phyloP scores from a whole-genome alignment of 2,113 vertebrate species.

The Smithornis capensis region DNA sequence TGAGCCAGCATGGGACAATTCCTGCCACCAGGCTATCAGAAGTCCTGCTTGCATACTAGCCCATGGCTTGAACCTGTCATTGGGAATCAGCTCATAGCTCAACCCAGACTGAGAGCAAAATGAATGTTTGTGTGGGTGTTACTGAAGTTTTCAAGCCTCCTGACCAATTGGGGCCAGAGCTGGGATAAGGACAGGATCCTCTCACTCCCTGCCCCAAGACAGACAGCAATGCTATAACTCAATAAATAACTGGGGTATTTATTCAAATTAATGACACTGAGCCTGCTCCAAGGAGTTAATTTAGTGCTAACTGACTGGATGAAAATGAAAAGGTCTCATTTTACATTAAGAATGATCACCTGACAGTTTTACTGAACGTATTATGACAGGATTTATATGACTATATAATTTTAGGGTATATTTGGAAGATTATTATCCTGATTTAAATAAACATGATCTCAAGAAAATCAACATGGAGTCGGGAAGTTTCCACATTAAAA shows the following conservation, averaged over 20 bases:
- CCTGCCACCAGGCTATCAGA: background rate
- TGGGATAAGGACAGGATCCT: background rate
- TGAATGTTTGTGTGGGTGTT: background rate
- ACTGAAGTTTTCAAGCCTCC: background rate
- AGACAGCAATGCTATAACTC: constrained; percentile 10
- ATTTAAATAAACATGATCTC: constrained; percentile 60
- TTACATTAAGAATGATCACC: constrained; percentile 66
- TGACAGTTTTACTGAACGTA: constrained; percentile 65
- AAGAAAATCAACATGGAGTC: constrained; percentile 32
- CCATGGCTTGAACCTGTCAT: background rate
- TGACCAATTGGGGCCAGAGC: background rate
- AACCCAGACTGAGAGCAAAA: background rate
- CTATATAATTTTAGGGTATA: constrained; percentile 64
- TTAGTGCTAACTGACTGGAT: constrained; percentile 62
- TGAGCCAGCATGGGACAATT: background rate
- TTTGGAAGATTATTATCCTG: constrained; percentile 62
- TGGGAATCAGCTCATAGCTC: background rate
- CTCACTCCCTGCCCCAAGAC: accelerated
- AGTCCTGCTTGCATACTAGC: background rate
- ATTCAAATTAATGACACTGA: constrained; percentile 44
- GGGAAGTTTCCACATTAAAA: constrained; percentile 14
- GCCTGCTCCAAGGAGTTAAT: constrained; percentile 58
- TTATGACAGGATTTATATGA: constrained; percentile 61
- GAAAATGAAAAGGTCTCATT: constrained; percentile 66
- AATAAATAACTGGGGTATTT: constrained; percentile 50